Base-by-base conservation (phyloP, 2,888 invertebrate genomes). In the Drosophila engyochracea region DNA sequence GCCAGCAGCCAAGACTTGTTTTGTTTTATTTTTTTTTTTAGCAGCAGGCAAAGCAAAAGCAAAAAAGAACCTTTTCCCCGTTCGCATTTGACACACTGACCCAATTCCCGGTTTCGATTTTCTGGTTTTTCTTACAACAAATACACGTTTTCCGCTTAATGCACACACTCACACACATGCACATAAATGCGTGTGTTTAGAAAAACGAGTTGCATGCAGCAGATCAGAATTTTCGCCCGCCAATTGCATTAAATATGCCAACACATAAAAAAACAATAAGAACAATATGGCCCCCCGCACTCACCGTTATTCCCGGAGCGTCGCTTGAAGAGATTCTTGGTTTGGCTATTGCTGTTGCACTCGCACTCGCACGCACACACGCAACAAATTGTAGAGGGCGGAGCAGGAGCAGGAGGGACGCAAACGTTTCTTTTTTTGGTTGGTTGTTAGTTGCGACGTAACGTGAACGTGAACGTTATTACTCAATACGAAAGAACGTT, bases 81-180 rank as follows among this genome's bases (percentile, higher is more conserved):
- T 39, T 39, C 52, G 81, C 69, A 70, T 76, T 83, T 91, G 91
- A 90, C 91, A 91, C 74, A 91, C 79, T 91, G 90, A 91, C 91
- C 91, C 83, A 91, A 91, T 91, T 91, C 89, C 81, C 74, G 85
- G 82, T 89, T 91, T 90, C 89, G 90, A 91, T 91, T 91, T 91
- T 91, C 90, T 85, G 91, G 90, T 91, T 91, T 90, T 91, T 83
- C 85, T 73, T 68, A 82, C 75, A 47, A 57, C 57, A 75, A 83
- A 85, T 88, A 81, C 85, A 85, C 78, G 85, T 88, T 88, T 88
- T 88, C 88, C 85, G 82, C 85, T 83, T 81, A 16, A 74, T 70
- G 67, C 74, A 79, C 81, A 76, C 69, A 73, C 44, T 55, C 49
- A 73, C 64, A 66, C 55, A 71, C 25, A 51, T 57, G 58, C 28